phyloP scores from a whole-genome alignment of 2,888 invertebrate species.

The Mesochorus sp. region DNA sequence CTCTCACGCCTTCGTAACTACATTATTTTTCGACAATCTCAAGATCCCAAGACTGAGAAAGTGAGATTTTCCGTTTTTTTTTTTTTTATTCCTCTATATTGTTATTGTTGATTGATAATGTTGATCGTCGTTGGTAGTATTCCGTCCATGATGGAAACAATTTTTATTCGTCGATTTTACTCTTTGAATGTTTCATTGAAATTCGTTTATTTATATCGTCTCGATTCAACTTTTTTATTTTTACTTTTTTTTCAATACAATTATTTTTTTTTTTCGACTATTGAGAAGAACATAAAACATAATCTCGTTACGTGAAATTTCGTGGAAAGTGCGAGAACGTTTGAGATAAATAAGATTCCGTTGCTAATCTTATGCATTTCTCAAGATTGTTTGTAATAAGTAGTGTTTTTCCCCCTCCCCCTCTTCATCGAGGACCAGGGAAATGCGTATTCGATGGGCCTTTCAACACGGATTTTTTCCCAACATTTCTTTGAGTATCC shows the following conservation, averaged over 20 bases:
- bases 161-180: not conserved
- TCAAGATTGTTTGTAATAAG: conserved; percentile 27
- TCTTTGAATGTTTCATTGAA: not conserved
- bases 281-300: not conserved
- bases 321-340: conserved; percentile 27
- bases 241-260: not conserved
- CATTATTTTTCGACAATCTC: too few species aligned
- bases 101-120: not conserved
- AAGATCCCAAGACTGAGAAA: too few species aligned
- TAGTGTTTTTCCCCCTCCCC: too few species aligned
- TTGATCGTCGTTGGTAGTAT: conserved; percentile 10
- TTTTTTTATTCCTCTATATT: not conserved
- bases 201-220: not conserved
- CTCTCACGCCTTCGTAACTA: too few species aligned
- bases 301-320: conserved; percentile 19
- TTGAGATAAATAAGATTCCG: not conserved
- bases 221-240: too few species aligned
- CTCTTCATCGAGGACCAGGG: too few species aligned
- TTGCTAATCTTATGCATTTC: conserved; percentile 37
- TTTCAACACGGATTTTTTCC: too few species aligned
- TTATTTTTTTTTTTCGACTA: too few species aligned
- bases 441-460: too few species aligned
- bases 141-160: conserved; percentile 14
- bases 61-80: too few species aligned
- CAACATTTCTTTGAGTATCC: too few species aligned